Percentiles rank a stretch among this genome's conserved stretches.
Evolutionary conservation across 2,888 invertebrate genomes (phyloP).

Genomic region (Falcaria lacertinaria): DNA sequence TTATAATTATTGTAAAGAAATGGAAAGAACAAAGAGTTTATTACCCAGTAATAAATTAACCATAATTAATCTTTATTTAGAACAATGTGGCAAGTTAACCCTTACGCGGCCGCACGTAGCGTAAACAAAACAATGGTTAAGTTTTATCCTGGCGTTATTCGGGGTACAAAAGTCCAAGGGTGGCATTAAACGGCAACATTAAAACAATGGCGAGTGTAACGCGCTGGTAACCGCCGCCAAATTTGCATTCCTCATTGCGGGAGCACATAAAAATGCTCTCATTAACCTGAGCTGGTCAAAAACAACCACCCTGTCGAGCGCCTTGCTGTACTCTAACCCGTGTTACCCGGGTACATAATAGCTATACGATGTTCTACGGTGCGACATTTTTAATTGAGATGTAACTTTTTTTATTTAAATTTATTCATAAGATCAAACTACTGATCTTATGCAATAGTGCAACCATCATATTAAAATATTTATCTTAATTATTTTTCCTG

Average conservation of each 20-base stretch:
- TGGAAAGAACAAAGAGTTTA: not conserved
- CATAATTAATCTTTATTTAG: not conserved
- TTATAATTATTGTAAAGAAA: not conserved
- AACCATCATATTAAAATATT: too few species aligned
- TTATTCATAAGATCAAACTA: too few species aligned
- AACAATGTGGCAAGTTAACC: not conserved
- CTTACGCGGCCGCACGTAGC: slow-evolving; percentile 14
- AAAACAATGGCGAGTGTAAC: slow-evolving; percentile 68
- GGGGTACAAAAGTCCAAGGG: slow-evolving; percentile 58
- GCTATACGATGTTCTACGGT: slow-evolving; percentile 20
- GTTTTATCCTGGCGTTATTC: slow-evolving; percentile 46
- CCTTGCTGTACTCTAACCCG: slow-evolving; percentile 21
- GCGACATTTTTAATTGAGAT: slow-evolving; percentile 14
- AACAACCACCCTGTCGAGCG: slow-evolving; percentile 47
- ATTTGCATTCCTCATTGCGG: slow-evolving; percentile 79
- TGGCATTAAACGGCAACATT: slow-evolving; percentile 56
- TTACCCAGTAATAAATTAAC: not conserved
- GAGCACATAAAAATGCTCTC: slow-evolving; percentile 75
- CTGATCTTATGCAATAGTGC: too few species aligned
- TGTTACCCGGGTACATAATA: slow-evolving; percentile 5
- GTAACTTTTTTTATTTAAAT: not conserved
- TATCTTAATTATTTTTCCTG: too few species aligned
- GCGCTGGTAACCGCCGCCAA: slow-evolving; percentile 63
- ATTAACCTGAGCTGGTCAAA: slow-evolving; percentile 73
- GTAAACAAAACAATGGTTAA: slow-evolving; percentile 56